These are phyloP conservation scores for Lota lota DNA, from an alignment of 2,113 vertebrate species.

Conservation along the genomic window DNA sequence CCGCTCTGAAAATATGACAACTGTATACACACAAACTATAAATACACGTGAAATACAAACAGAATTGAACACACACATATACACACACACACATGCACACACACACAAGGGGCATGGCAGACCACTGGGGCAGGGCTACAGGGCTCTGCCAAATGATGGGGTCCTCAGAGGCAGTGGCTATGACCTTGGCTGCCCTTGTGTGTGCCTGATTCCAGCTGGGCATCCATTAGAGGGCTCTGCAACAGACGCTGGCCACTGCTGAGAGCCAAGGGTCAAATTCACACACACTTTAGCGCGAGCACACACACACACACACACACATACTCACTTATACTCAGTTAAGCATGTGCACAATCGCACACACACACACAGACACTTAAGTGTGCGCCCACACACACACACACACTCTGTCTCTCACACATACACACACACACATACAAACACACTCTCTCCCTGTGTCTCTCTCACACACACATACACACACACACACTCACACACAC, in stretches of 20 bases:
- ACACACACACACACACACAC: slow-evolving; percentile 4
- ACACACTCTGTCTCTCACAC: slow-evolving; percentile 9
- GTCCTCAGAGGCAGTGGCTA: slow-evolving; percentile 56
- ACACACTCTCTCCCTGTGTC: too few species aligned
- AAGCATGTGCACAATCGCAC: neutral
- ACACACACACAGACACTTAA: neutral
- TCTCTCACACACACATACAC: too few species aligned
- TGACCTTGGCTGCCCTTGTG: slow-evolving; percentile 74
- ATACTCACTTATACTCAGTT: neutral
- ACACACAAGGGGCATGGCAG: slow-evolving; percentile 20
- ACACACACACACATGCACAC: slow-evolving; percentile 4
- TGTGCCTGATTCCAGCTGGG: slow-evolving; percentile 70
- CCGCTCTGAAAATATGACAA: neutral
- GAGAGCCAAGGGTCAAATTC: slow-evolving; percentile 62
- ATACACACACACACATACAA: slow-evolving; percentile 1
- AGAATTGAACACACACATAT: neutral
- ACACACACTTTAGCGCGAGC: slow-evolving; percentile 10
- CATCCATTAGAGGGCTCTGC: slow-evolving; percentile 71
- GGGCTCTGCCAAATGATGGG: slow-evolving; percentile 62
- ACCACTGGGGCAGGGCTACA: slow-evolving; percentile 32
- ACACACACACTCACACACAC: too few species aligned
- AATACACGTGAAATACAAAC: neutral
- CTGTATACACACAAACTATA: neutral
- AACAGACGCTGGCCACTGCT: slow-evolving; percentile 71
- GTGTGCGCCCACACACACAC: neutral